phyloP scores from a whole-genome alignment of 2,113 vertebrate genomes.

The Thymallus thymallus region DNA sequence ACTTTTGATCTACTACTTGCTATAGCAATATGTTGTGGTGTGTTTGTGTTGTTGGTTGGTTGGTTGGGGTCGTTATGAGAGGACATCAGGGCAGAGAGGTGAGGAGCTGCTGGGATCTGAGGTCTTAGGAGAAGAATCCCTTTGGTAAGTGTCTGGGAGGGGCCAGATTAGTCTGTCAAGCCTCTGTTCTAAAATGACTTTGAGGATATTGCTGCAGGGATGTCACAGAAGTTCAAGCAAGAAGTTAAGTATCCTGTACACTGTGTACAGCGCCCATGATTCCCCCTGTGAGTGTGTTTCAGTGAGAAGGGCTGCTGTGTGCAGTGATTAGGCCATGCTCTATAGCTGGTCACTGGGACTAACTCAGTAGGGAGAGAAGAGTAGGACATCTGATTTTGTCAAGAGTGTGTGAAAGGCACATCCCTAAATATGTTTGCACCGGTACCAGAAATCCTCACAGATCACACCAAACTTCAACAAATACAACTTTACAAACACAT shows the following conservation, averaged over 20 bases:
- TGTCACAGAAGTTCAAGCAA: conserved; percentile 51
- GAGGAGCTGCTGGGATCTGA: conserved; percentile 38
- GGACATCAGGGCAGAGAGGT: conserved; percentile 48
- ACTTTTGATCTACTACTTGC: conserved; percentile 45
- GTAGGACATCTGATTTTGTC: too few relatives aligned
- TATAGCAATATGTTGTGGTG: conserved; percentile 51
- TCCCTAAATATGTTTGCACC: too few relatives aligned
- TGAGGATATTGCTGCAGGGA: conserved; percentile 55
- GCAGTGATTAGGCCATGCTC: too few relatives aligned
- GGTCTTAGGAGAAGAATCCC: conserved; percentile 60
- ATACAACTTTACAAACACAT: too few relatives aligned
- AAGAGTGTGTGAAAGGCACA: too few relatives aligned
- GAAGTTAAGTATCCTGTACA: conserved; percentile 37
- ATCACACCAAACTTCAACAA: too few relatives aligned
- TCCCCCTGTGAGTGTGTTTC: conserved; percentile 37
- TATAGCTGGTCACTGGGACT: too few relatives aligned
- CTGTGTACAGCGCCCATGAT: conserved; percentile 47
- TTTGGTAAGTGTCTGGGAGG: conserved; percentile 63
- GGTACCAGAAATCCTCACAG: too few relatives aligned
- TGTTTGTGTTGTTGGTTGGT: conserved; percentile 42
- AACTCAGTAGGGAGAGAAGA: too few relatives aligned
- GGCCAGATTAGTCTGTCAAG: conserved; percentile 59
- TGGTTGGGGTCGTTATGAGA: conserved; percentile 42
- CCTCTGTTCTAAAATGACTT: conserved; percentile 61
- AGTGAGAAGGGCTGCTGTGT: background rate